Evolutionary conservation across 2,797 vertebrate species (phyloP).

Genomic region (Falco naumanni): DNA sequence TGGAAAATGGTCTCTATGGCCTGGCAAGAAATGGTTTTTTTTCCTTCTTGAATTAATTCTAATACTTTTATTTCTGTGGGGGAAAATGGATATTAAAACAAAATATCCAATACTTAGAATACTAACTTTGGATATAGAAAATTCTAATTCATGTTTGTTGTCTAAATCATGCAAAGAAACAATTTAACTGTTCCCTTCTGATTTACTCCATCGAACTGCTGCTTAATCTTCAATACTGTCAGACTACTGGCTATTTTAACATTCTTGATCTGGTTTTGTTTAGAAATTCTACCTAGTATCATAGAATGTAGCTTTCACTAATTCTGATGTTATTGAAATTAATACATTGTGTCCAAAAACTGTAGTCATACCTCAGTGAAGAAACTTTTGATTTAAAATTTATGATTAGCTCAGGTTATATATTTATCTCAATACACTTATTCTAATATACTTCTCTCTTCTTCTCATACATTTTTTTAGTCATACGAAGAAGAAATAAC

Average conservation of each 20-base stretch:
- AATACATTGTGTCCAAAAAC: neutral
- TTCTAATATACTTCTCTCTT: neutral
- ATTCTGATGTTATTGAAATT: neutral
- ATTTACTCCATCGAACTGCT: neutral
- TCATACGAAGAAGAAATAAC: neutral
- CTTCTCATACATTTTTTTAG: neutral
- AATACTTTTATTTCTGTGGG: neutral
- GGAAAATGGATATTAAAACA: neutral
- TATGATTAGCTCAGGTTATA: neutral
- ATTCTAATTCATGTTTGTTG: neutral
- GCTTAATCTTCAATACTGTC: neutral
- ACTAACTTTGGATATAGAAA: neutral
- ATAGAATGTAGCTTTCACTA: neutral
- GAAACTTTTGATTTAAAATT: neutral
- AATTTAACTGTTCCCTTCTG: neutral
- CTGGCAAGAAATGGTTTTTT: neutral
- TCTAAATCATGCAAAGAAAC: neutral
- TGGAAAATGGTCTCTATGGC: neutral
- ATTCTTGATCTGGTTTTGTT: neutral
- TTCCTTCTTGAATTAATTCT: neutral
- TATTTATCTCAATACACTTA: neutral
- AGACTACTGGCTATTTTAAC: neutral
- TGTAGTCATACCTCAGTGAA: neutral
- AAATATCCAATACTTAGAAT: neutral
- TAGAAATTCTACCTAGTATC: neutral